A percentile compares a stretch with the other conserved stretches of the same genome.
Conservation (phyloP, 1,140 invertebrate genomes). For the Gryllus bimaculatus region DNA sequence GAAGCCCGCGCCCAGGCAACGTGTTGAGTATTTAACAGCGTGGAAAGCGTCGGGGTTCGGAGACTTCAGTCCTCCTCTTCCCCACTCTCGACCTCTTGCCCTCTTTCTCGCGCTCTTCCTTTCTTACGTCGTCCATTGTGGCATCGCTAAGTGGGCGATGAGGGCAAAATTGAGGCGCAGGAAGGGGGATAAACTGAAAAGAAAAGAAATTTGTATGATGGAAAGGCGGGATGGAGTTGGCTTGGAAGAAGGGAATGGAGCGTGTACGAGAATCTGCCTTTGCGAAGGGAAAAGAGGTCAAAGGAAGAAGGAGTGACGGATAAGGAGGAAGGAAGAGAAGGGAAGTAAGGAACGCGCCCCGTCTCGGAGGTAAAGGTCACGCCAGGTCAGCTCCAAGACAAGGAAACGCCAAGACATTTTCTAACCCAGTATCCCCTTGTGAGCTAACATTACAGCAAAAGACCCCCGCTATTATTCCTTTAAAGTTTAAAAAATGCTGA, state of each 20-base stretch:
- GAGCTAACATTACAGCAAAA: constrained; percentile 4
- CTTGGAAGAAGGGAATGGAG: background rate
- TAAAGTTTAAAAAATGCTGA: constrained; percentile 6
- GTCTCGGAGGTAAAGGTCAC: background rate
- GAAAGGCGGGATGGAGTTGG: too few relatives aligned
- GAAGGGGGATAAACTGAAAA: too few relatives aligned
- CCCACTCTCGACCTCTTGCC: background rate
- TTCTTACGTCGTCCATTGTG: too few relatives aligned
- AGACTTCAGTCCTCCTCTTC: background rate
- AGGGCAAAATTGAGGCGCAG: too few relatives aligned
- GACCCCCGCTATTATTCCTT: background rate
- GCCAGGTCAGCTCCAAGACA: background rate
- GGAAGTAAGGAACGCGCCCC: background rate
- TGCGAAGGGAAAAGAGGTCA: background rate
- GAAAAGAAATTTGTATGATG: too few relatives aligned
- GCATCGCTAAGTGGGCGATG: too few relatives aligned
- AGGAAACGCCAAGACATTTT: background rate
- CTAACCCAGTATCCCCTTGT: background rate
- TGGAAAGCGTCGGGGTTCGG: background rate
- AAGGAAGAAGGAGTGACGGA: background rate
- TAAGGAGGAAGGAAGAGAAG: background rate
- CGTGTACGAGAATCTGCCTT: background rate
- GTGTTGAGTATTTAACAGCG: background rate
- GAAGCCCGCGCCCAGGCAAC: background rate
- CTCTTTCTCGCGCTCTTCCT: background rate